Base-by-base conservation (phyloP, 1,140 invertebrate genomes). In the Wiebesia pumilae region DNA sequence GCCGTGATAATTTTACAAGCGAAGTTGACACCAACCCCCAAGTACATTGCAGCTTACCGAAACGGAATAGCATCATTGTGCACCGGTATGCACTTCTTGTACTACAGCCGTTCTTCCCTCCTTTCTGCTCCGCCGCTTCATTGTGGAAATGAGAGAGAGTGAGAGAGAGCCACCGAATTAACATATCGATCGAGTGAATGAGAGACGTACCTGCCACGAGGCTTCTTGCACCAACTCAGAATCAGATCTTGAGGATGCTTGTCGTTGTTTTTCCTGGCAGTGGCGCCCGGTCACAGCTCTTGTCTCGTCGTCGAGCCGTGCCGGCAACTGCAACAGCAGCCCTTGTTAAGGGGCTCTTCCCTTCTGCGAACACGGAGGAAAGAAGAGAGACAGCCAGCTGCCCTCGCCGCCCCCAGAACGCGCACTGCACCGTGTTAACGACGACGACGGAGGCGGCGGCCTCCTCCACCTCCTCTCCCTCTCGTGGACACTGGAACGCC, bases 391-490 rank as follows among this genome's bases (percentile, higher is more conserved):
- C 43, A 89, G 91, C 91, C 91, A 93, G 90, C 92, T 91, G 92
- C 93, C 93, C 92, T 92, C 92, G 91, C 90, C 90, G 93, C 92
- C 93, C 92, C 93, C 91, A 92, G 91, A 93, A 92, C 92, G 92
- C 93, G 91, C 92, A 93, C 93, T 94, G 91, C 90, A 90, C 90
- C 90, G 88, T 89, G 87, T 86, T 30, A 10, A 27, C 43, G 38
- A 43, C 43, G 9, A 33, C 43, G 38, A 43, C 0, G 24, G n/a
- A 33, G 33, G 19, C 9, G 30, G 0, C 27, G 24, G n/a, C 51
- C 33, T 80, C 33, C 54, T 35, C 33, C 78, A 1, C 78, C 27
- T 47, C 51, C 14, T 51, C 75, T n/a, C 3, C 77, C 33, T 54
- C 24, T 24, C 35, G 51, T 10, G 78, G 47, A 4, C 47, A 21